Conservation (phyloP, 2,888 invertebrate species). For the Synergus japonicus region DNA sequence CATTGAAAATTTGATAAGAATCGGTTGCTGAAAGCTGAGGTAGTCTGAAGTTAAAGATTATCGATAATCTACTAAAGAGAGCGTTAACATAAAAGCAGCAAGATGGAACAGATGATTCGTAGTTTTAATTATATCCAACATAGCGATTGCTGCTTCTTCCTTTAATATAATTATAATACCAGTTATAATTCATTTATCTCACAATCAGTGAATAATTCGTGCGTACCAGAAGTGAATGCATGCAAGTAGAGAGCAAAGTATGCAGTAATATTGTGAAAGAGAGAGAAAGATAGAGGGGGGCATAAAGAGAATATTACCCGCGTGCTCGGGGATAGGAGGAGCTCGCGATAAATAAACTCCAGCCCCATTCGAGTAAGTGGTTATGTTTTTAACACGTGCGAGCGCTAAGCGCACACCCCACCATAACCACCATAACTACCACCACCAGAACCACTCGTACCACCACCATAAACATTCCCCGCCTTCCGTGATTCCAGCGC, state of each 20-base stretch:
- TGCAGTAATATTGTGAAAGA: background rate
- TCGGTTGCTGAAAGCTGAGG: background rate
- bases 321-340: slow-evolving; percentile 52
- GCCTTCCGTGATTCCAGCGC: slow-evolving; percentile 47
- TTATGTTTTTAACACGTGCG: slow-evolving; percentile 75
- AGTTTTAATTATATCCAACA: background rate
- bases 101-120: background rate
- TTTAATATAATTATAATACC: slow-evolving; percentile 1
- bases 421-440: slow-evolving; percentile 44
- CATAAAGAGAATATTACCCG: slow-evolving; percentile 41
- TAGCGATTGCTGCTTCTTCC: background rate
- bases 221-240: background rate
- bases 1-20: background rate
- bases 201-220: slow-evolving; percentile 13
- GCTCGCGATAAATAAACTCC: slow-evolving; percentile 68
- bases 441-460: slow-evolving; percentile 42
- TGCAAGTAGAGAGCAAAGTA: slow-evolving; percentile 11
- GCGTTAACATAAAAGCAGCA: background rate
- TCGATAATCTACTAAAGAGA: background rate
- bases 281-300: background rate
- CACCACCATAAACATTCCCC: slow-evolving; percentile 43
- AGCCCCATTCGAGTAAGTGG: slow-evolving; percentile 71
- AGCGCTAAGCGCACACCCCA: slow-evolving; percentile 59
- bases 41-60: background rate
- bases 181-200: slow-evolving; percentile 1